These are phyloP conservation scores for Seriola quinqueradiata DNA, from an alignment of 2,113 vertebrate genomes.

Conservation along the genomic window DNA sequence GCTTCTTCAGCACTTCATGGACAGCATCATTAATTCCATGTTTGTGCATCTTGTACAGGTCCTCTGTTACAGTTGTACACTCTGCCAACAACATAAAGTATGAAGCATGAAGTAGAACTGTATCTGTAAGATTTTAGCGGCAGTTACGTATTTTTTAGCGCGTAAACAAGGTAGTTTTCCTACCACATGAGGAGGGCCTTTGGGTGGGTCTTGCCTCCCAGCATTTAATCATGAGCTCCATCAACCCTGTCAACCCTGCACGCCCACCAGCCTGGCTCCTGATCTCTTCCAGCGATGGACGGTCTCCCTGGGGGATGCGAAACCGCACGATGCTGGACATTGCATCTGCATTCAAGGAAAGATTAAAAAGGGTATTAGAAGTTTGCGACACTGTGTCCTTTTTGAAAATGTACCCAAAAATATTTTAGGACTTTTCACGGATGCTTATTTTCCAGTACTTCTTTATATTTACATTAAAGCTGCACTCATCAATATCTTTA, in stretches of 20 bases:
- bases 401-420: too few relatives aligned
- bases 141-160: too few relatives aligned
- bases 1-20: slow-evolving; percentile 49
- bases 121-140: too few relatives aligned
- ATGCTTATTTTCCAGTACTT: too few relatives aligned
- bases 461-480: too few relatives aligned
- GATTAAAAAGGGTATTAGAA: background rate
- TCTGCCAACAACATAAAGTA: slow-evolving; percentile 41
- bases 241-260: slow-evolving; percentile 34
- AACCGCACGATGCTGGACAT: slow-evolving; percentile 66
- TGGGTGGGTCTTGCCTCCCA: slow-evolving; percentile 47
- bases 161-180: slow-evolving; percentile 15
- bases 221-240: slow-evolving; percentile 73
- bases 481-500: too few relatives aligned
- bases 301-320: slow-evolving; percentile 74
- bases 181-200: slow-evolving; percentile 71
- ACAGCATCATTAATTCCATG: slow-evolving; percentile 44
- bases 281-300: slow-evolving; percentile 67
- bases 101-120: too few relatives aligned
- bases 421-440: too few relatives aligned
- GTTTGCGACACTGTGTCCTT: background rate
- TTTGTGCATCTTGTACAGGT: slow-evolving; percentile 68
- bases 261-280: background rate
- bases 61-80: slow-evolving; percentile 66
- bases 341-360: slow-evolving; percentile 35